Conservation (phyloP, 2,113 vertebrate species). For the Azemiops feae region DNA sequence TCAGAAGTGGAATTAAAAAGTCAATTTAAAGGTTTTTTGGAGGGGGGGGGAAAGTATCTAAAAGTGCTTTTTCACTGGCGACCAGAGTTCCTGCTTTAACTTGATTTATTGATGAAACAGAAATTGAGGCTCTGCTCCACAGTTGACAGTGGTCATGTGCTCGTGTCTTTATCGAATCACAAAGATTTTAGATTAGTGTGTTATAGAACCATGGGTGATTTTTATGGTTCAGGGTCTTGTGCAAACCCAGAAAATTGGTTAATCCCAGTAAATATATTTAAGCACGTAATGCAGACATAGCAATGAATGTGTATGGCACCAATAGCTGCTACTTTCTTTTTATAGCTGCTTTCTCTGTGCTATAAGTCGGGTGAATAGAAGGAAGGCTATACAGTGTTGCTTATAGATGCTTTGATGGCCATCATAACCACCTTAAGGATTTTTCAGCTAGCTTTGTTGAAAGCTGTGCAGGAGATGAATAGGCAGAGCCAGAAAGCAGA, state of each 20-base stretch:
- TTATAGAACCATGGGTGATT: neutral
- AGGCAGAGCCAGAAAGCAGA: neutral
- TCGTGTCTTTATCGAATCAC: neutral
- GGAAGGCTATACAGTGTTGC: neutral
- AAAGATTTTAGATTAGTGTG: neutral
- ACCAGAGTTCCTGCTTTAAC: neutral
- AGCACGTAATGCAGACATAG: neutral
- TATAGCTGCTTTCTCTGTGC: neutral
- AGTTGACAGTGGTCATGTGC: neutral
- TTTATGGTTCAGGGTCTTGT: neutral
- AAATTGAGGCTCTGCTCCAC: neutral
- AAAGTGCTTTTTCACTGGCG: neutral
- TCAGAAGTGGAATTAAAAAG: neutral
- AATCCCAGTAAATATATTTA: neutral
- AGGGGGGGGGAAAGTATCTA: neutral
- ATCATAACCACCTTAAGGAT: neutral
- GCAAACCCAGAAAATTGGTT: neutral
- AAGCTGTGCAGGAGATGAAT: neutral
- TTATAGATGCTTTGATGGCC: neutral
- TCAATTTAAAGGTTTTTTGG: neutral
- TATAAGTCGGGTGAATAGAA: neutral
- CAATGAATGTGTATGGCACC: neutral
- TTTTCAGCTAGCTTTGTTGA: neutral
- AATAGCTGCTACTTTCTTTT: neutral
- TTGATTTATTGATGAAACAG: conserved; percentile 1